Evolutionary conservation across 2,113 vertebrate genomes (phyloP).

Genomic region (Cavia porcellus): DNA sequence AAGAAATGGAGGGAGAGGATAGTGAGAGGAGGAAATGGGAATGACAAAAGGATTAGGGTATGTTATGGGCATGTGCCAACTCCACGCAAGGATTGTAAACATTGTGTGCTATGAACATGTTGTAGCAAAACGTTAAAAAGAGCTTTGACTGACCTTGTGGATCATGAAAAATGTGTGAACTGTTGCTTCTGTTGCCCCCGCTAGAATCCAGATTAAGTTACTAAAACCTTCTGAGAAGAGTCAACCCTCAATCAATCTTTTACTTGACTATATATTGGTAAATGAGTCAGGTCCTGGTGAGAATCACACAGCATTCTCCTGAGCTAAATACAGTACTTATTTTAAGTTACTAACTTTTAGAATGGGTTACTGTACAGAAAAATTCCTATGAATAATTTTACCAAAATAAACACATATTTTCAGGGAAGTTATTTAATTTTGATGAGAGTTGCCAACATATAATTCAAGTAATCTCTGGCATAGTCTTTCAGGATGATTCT

Average conservation of each 20-base stretch:
- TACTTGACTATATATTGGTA: background rate
- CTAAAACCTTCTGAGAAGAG: background rate
- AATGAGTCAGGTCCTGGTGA: background rate
- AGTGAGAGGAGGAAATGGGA: background rate
- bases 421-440: slow-evolving; percentile 37
- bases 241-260: background rate
- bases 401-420: slow-evolving; percentile 39
- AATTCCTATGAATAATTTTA: background rate
- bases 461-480: background rate
- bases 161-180: background rate
- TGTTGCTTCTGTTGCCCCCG: background rate
- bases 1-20: background rate
- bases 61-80: background rate
- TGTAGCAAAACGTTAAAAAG: background rate
- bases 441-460: background rate
- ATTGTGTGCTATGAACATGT: background rate
- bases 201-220: background rate
- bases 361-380: background rate
- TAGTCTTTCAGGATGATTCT: slow-evolving; percentile 20
- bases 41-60: background rate
- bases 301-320: background rate
- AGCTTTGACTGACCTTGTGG: background rate
- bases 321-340: background rate
- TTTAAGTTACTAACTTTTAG: background rate
- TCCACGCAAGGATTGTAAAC: background rate